Evolutionary conservation across 2,888 invertebrate species (phyloP), one percentile per base, ranked within the genome.

Genomic region (Callimorpha dominula): DNA sequence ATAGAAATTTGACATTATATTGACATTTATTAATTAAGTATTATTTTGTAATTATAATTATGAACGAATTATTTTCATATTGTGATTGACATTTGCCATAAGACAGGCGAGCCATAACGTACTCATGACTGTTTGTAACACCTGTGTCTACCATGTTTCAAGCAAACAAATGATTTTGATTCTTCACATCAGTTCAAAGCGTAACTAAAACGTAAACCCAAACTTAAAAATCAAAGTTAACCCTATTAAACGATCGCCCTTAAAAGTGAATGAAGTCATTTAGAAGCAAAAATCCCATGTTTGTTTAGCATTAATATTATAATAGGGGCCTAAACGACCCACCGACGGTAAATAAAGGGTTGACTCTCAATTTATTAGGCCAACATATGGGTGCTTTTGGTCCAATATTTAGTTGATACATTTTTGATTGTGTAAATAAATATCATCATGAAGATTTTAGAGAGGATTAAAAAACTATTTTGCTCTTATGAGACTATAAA

Each of bases 221-320:
- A 70, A 70, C 40, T 20, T 72, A 50, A 79, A 79, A 81, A 81
- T 76, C 76, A 75, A 77, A 79, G 75, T 79, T 87, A 85, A 84
- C 77, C 79, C 73, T 75, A 77, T 83, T 72, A 85, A 85, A 86
- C 81, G 68, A 78, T 73, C 78, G 63, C 81, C 82, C 43, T 68
- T 63, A 69, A 81, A 84, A 80, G 70, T 79, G 69, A 87, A 95
- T 95, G 87, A 90, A 95, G 95, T 91, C 92, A 94, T 95, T 95
- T 91, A 86, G 89, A 87, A 86, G 86, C 87, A 88, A 89, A 91
- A 91, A 87, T 91, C 88, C 88, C 88, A 74, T 95, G 95, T 95
- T 95, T 95, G 92, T 93, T 94, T 93, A 94, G 91, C 94, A 94
- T 95, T 95, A 93, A 94, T 94, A 92, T 94, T 91, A 94, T 95